A percentile compares a stretch with the other conserved stretches of the same genome.
Evolutionary conservation across 2,113 vertebrate species (phyloP).

Genomic region (Setophaga kirtlandii): DNA sequence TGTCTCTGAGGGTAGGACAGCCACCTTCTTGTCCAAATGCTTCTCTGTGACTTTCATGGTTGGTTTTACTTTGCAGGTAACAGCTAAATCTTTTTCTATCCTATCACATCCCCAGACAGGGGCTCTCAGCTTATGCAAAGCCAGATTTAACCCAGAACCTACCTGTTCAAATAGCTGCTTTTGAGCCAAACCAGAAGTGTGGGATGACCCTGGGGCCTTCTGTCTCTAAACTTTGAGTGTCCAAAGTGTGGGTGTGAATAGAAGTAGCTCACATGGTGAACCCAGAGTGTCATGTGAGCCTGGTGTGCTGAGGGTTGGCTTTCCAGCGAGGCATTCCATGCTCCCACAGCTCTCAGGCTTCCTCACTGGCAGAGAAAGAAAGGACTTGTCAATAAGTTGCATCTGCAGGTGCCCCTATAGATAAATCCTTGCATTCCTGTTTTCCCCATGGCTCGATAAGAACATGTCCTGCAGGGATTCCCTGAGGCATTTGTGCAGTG

Average conservation of each 20-base stretch:
- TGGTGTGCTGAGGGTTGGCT: neutral
- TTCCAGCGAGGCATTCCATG: neutral
- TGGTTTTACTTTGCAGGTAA: neutral
- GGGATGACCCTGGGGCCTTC: neutral
- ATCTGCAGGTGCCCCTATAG: neutral
- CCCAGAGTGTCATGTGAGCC: neutral
- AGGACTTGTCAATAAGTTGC: neutral
- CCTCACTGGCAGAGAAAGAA: neutral
- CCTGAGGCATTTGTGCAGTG: neutral
- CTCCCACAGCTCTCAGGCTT: neutral
- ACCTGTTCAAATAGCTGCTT: neutral
- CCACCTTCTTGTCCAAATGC: neutral
- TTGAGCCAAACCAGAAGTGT: neutral
- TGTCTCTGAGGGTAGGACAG: neutral
- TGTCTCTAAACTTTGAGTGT: neutral
- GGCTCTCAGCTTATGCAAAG: slow-evolving; percentile 7
- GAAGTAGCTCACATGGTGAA: neutral
- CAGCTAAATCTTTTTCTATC: neutral
- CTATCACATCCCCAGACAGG: neutral
- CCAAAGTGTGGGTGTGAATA: neutral
- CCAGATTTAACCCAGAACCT: slow-evolving; percentile 16
- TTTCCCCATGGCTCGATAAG: neutral
- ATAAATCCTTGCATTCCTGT: neutral
- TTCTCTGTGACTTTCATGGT: neutral
- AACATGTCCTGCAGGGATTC: neutral